phyloP scores from a whole-genome alignment of 2,888 invertebrate species.

The Cheilosia vernalis region DNA sequence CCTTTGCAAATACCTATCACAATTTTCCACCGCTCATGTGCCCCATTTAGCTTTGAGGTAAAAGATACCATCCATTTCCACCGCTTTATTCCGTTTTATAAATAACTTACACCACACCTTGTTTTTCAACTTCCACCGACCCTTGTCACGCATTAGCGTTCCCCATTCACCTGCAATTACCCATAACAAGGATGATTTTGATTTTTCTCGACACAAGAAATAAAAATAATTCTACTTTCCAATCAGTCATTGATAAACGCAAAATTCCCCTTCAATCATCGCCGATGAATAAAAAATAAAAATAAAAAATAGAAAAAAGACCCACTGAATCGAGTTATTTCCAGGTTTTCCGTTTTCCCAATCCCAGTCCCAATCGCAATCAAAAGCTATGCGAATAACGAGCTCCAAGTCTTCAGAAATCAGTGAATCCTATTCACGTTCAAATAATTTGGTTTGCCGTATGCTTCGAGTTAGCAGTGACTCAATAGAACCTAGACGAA shows the following conservation, averaged over 20 bases:
- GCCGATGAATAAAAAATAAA: slow-evolving; percentile 25
- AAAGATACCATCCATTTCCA: too few species aligned
- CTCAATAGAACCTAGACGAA: slow-evolving; percentile 16
- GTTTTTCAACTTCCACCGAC: neutral
- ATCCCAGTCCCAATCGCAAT: slow-evolving; percentile 68
- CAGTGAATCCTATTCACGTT: slow-evolving; percentile 70
- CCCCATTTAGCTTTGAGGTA: too few species aligned
- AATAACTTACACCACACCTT: neutral
- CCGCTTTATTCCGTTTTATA: neutral
- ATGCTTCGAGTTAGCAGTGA: slow-evolving; percentile 31
- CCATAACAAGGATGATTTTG: slow-evolving; percentile 40
- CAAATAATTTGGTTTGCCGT: slow-evolving; percentile 42
- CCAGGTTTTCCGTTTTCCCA: slow-evolving; percentile 51
- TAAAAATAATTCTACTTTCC: slow-evolving; percentile 10
- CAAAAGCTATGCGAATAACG: slow-evolving; percentile 70
- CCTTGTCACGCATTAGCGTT: slow-evolving; percentile 28
- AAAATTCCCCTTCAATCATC: slow-evolving; percentile 63
- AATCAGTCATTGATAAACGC: slow-evolving; percentile 57
- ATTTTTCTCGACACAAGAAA: slow-evolving; percentile 22
- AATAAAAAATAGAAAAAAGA: slow-evolving; percentile 1
- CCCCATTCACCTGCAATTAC: slow-evolving; percentile 55
- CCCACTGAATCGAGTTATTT: slow-evolving; percentile 56
- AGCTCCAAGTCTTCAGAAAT: slow-evolving; percentile 70
- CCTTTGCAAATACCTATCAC: too few species aligned
- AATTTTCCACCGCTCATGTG: too few species aligned